These are phyloP conservation scores for Leptopterna dolabrata DNA, from an alignment of 2,888 invertebrate species.

Conservation along the genomic window DNA sequence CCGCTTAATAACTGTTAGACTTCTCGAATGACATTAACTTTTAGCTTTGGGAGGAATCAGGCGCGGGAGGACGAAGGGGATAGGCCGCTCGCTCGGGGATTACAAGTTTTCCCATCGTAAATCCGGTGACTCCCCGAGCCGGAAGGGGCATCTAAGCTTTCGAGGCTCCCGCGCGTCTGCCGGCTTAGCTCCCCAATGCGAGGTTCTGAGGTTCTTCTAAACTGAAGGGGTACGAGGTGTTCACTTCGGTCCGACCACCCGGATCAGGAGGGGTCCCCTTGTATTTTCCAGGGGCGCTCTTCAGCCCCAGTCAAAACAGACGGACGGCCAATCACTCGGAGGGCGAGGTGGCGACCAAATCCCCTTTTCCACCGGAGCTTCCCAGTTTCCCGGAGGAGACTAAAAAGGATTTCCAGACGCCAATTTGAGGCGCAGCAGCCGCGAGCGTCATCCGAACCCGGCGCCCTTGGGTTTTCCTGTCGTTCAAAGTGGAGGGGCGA, in stretches of 20 bases:
- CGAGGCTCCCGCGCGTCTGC: constrained; percentile 4
- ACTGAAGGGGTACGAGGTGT: neutral
- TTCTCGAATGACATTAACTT: constrained; percentile 48
- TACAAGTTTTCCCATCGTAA: constrained; percentile 45
- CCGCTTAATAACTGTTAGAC: constrained; percentile 44
- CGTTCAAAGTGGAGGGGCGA: constrained; percentile 14
- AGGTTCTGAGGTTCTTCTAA: too few relatives aligned
- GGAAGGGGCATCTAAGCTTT: constrained; percentile 9
- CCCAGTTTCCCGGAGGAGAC: neutral
- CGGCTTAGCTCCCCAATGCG: neutral
- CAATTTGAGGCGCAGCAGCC: neutral
- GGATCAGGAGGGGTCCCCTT: neutral
- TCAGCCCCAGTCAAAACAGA: constrained; percentile 29
- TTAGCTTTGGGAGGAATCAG: constrained; percentile 30
- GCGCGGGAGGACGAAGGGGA: neutral
- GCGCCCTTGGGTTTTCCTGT: neutral
- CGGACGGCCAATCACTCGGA: constrained; percentile 34
- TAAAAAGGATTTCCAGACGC: neutral
- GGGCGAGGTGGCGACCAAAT: neutral
- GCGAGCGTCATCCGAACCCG: neutral
- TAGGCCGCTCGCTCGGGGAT: constrained; percentile 12
- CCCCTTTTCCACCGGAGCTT: constrained; percentile 4
- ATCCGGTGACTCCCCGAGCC: constrained; percentile 13
- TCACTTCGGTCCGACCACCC: neutral
- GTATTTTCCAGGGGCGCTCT: neutral